These are phyloP conservation scores for Sweltsa coloradensis DNA, from an alignment of 1,140 invertebrate species.

Conservation along the genomic window DNA sequence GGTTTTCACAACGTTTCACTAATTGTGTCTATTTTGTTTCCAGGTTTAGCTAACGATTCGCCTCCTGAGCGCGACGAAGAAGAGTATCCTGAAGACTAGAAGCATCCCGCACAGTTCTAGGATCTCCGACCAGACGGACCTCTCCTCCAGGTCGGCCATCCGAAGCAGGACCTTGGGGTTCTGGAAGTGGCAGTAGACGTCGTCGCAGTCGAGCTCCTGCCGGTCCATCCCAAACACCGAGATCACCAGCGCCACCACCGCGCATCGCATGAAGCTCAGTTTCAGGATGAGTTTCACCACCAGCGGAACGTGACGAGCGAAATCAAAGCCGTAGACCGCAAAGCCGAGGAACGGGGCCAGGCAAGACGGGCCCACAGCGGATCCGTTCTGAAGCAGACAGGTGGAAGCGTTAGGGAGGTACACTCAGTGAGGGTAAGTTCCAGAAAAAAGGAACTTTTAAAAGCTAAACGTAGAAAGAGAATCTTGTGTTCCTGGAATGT, in stretches of 20 bases:
- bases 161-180: constrained; percentile 39
- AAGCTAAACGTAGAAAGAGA: no score
- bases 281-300: constrained; percentile 45
- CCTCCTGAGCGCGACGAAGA: not conserved
- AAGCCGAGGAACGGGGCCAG: constrained; percentile 49
- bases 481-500: no score
- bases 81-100: constrained; percentile 1
- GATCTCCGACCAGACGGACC: constrained; percentile 1
- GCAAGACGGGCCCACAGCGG: constrained; percentile 43
- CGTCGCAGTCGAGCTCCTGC: constrained; percentile 38
- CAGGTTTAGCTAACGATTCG: constrained; percentile 4
- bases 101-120: not conserved
- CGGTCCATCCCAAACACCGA: constrained; percentile 45
- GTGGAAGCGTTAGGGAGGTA: no score
- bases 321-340: constrained; percentile 52
- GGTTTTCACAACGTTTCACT: no score
- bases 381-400: constrained; percentile 48
- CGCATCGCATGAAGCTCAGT: constrained; percentile 45
- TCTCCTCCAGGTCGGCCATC: constrained; percentile 5
- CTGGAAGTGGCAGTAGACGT: constrained; percentile 44
- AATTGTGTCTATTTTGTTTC: no score
- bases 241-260: constrained; percentile 42
- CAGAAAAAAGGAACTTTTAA: no score
- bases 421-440: no score
- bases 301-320: constrained; percentile 41